Conservation (phyloP, 2,797 vertebrate species). For the Momotus momota region DNA sequence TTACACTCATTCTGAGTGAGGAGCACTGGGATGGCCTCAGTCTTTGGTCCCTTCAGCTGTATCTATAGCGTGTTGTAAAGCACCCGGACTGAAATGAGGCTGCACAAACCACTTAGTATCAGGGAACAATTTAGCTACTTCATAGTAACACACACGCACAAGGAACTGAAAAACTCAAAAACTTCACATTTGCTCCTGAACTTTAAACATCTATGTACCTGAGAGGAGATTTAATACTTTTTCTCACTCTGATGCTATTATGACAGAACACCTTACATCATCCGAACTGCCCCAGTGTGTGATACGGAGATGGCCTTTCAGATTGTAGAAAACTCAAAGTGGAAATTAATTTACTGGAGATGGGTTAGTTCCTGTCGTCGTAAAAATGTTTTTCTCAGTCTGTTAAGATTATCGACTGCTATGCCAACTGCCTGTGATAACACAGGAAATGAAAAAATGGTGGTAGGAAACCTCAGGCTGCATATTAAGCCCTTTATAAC, state of each 20-base stretch:
- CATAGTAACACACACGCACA: neutral
- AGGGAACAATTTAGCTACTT: neutral
- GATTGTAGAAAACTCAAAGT: neutral
- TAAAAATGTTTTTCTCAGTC: neutral
- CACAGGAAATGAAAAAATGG: neutral
- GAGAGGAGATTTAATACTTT: neutral
- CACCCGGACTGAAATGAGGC: neutral
- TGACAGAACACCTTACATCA: neutral
- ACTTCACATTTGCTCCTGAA: neutral
- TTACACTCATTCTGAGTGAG: rapidly evolving
- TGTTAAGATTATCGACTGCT: neutral
- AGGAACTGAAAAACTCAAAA: neutral
- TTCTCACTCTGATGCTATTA: neutral
- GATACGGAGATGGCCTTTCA: neutral
- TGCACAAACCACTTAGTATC: neutral
- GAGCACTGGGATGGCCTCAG: neutral
- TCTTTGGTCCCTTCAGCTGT: neutral
- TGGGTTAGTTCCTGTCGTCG: neutral
- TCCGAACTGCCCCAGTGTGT: neutral
- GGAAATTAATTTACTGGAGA: neutral
- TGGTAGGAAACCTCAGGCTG: neutral
- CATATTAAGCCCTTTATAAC: neutral
- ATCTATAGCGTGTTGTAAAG: neutral
- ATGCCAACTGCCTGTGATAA: neutral
- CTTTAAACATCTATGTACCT: neutral